A percentile compares a stretch with the other conserved stretches of the same genome.
These are phyloP conservation scores for Pilophorus perplexus DNA, from an alignment of 2,888 invertebrate genomes.

Conservation along the genomic window DNA sequence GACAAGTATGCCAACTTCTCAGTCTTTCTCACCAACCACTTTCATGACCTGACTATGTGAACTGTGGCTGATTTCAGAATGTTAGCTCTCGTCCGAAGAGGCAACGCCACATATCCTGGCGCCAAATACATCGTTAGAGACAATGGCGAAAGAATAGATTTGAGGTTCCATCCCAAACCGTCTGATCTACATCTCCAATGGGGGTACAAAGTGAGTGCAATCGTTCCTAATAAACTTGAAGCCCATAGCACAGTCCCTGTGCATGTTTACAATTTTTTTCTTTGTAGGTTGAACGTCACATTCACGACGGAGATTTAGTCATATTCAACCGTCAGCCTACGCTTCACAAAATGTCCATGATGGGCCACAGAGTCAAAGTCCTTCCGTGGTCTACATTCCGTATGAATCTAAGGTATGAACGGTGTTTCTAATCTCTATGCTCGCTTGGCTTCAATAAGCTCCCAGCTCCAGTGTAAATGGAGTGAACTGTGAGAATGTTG, in stretches of 20 bases:
- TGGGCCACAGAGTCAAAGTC: conserved; percentile 97
- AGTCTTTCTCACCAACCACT: too few species aligned
- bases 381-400: conserved; percentile 99
- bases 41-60: too few species aligned
- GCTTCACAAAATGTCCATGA: conserved; percentile 99
- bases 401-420: conserved; percentile 80
- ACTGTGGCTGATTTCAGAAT: conserved; percentile 58
- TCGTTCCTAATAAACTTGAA: too few species aligned
- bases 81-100: conserved; percentile 90
- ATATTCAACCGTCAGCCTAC: conserved; percentile 99
- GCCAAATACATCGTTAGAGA: conserved; percentile 99
- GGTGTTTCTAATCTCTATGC: neutral
- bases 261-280: too few species aligned
- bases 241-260: neutral
- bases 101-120: conserved; percentile 98
- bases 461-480: too few species aligned
- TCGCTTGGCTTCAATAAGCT: too few species aligned
- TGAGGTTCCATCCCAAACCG: conserved; percentile 96
- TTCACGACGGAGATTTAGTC: conserved; percentile 95
- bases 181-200: conserved; percentile 94
- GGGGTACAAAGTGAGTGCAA: conserved; percentile 70
- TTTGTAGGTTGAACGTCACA: conserved; percentile 78
- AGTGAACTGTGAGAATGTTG: too few species aligned
- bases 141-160: conserved; percentile 97
- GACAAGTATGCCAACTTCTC: conserved; percentile 65